phyloP scores from a whole-genome alignment of 1,140 invertebrate species.

The Leptinotarsa lineolata region DNA sequence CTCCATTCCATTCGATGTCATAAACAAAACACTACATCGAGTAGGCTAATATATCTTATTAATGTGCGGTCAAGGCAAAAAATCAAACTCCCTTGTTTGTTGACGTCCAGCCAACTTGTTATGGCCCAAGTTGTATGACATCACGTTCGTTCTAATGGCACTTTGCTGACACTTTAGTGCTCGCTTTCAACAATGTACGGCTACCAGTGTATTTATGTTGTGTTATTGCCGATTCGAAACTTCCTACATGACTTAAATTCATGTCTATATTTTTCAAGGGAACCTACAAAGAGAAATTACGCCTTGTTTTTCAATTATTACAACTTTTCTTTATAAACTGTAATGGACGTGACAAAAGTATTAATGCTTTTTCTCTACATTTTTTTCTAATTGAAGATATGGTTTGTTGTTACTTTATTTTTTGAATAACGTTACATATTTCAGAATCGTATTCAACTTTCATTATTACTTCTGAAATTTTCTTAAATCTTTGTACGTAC shows the following conservation, averaged over 20 bases:
- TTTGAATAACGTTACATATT: no score
- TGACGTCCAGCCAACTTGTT: slow-evolving; percentile 36
- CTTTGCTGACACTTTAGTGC: slow-evolving; percentile 36
- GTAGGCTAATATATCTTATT: slow-evolving; percentile 40
- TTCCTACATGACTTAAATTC: slow-evolving; percentile 25
- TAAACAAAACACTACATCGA: slow-evolving; percentile 37
- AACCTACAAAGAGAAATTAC: no score
- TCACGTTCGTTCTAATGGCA: slow-evolving; percentile 31
- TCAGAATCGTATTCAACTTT: no score
- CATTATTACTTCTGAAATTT: no score
- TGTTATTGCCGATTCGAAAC: slow-evolving; percentile 27
- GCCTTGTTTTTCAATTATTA: no score
- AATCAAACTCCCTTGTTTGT: slow-evolving; percentile 40
- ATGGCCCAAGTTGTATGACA: slow-evolving; percentile 32
- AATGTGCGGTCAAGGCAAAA: slow-evolving; percentile 34
- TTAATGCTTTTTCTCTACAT: no score
- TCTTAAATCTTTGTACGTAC: no score
- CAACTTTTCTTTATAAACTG: no score
- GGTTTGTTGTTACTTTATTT: no score
- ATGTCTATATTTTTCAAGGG: slow-evolving; percentile 8
- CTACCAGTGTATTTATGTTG: slow-evolving; percentile 24
- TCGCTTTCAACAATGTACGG: slow-evolving; percentile 24
- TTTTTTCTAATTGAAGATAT: no score
- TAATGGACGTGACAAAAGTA: no score
- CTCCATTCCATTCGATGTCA: slow-evolving; percentile 20